Conservation (phyloP, 1,140 invertebrate species). For the Pachyrhynchus sulphureomaculatus region DNA sequence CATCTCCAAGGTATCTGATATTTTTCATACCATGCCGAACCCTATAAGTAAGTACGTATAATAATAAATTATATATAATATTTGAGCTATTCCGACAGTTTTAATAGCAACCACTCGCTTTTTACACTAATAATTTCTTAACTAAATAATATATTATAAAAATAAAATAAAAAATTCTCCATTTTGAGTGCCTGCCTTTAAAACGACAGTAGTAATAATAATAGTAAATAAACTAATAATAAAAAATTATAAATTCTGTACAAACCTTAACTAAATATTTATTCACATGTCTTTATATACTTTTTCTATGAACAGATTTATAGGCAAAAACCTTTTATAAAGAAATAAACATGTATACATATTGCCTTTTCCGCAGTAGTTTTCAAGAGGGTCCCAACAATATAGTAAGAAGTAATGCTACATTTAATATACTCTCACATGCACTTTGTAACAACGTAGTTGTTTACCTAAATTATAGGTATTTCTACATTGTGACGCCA, state of each 20-base stretch:
- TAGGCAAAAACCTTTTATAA: constrained; percentile 19
- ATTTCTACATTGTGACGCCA: too few relatives aligned
- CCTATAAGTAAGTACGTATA: constrained; percentile 25
- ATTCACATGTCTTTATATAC: constrained; percentile 40
- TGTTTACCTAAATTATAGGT: too few relatives aligned
- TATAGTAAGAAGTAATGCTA: not conserved
- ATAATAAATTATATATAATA: constrained; percentile 32
- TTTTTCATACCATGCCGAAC: too few relatives aligned
- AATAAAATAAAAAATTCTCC: constrained; percentile 20
- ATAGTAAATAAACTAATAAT: constrained; percentile 23
- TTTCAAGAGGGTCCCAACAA: constrained; percentile 6
- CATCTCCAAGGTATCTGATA: too few relatives aligned
- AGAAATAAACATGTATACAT: constrained; percentile 29
- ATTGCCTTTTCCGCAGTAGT: constrained; percentile 21
- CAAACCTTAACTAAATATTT: constrained; percentile 35
- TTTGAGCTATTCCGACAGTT: constrained; percentile 28
- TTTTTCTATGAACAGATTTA: constrained; percentile 30
- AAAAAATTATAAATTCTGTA: constrained; percentile 37
- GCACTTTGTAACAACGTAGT: too few relatives aligned
- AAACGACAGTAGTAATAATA: constrained; percentile 4
- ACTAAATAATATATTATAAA: constrained; percentile 14
- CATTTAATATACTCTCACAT: too few relatives aligned
- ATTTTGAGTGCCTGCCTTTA: constrained; percentile 3
- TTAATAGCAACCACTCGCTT: constrained; percentile 13
- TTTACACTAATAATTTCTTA: not conserved